Conservation (phyloP, 64 coral and sea anemone genomes). For the Montipora efflorescens region DNA sequence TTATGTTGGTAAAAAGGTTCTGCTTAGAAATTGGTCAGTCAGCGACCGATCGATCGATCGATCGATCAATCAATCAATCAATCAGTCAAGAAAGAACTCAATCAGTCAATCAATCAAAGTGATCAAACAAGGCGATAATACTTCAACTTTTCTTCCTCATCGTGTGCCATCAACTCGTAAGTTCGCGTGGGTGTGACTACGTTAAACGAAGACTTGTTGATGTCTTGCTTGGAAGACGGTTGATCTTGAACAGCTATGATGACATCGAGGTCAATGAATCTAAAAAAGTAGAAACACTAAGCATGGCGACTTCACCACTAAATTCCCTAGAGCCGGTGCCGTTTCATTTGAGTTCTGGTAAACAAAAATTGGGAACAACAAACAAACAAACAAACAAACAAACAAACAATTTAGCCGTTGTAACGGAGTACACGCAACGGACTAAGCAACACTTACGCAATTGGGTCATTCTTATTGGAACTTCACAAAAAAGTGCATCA, state of each 20-base stretch:
- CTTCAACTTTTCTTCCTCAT: conserved; percentile 96
- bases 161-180: conserved; percentile 94
- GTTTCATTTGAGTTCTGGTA: neutral
- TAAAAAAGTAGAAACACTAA: neutral
- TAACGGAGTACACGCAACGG: too few relatives aligned
- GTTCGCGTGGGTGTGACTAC: conserved; percentile 80
- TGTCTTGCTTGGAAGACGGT: conserved; percentile 77
- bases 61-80: neutral
- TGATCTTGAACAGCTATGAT: conserved; percentile 96
- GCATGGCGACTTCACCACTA: neutral
- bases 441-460: too few relatives aligned
- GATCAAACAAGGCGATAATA: neutral
- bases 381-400: too few relatives aligned
- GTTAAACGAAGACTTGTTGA: conserved; percentile 88
- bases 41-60: neutral
- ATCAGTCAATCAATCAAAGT: neutral
- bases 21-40: neutral
- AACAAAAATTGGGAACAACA: too few relatives aligned
- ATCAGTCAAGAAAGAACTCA: too few relatives aligned
- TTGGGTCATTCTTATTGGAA: too few relatives aligned
- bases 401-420: too few relatives aligned
- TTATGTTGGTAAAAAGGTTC: neutral
- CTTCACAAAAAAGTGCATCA: too few relatives aligned
- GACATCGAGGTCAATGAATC: conserved; percentile 94
- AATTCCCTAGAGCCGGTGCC: neutral